Conservation (phyloP, 2,888 invertebrate species). For the Laspeyria flexula region DNA sequence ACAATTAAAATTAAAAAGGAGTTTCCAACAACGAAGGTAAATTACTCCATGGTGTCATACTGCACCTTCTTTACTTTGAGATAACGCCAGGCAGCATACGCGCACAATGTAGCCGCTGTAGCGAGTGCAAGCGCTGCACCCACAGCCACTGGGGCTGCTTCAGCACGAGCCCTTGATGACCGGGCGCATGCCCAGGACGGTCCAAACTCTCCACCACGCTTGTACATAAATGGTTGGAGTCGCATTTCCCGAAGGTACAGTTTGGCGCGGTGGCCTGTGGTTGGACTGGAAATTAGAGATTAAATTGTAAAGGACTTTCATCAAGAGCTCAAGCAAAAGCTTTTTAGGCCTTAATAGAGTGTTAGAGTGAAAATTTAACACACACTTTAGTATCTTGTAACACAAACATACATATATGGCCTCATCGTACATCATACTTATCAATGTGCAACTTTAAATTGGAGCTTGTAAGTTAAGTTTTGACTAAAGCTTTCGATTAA, state of each 20-base stretch:
- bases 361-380: no score
- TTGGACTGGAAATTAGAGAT: constrained; percentile 56
- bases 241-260: constrained; percentile 89
- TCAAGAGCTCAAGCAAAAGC: no score
- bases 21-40: neutral
- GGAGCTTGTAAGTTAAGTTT: neutral
- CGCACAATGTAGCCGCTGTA: constrained; percentile 92
- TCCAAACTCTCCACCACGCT: constrained; percentile 90
- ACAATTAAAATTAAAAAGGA: neutral
- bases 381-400: no score
- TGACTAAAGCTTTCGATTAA: neutral
- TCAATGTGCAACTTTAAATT: no score
- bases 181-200: constrained; percentile 88
- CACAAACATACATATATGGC: no score
- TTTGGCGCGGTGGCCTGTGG: constrained; percentile 85
- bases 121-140: constrained; percentile 94
- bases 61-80: constrained; percentile 44
- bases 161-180: constrained; percentile 87
- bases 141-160: constrained; percentile 90
- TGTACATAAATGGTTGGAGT: constrained; percentile 96
- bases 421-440: no score
- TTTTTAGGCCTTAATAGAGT: no score
- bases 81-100: constrained; percentile 90
- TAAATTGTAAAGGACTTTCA: no score
- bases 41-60: constrained; percentile 45